Conservation (phyloP, 2,113 vertebrate species). For the Chinchilla lanigera region DNA sequence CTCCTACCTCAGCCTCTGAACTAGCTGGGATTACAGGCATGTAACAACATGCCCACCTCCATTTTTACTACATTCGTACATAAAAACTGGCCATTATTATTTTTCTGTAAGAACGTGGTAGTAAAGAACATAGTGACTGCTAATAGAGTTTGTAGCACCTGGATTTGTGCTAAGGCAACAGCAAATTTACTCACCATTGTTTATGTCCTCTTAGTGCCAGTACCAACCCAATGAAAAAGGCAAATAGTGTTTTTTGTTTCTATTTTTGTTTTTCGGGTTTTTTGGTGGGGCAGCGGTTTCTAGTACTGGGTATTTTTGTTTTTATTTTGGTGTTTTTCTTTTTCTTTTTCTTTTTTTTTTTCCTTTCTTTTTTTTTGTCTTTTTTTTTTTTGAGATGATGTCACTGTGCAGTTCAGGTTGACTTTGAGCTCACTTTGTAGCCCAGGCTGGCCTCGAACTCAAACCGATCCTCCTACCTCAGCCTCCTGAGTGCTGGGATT, state of each 20-base stretch:
- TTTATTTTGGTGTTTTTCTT: no score
- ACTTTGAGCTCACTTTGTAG: background rate
- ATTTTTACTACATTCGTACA: constrained; percentile 28
- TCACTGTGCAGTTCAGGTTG: background rate
- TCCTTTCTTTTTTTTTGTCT: no score
- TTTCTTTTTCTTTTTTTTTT: no score
- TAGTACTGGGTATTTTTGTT: no score
- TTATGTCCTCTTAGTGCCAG: background rate
- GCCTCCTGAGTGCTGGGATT: background rate
- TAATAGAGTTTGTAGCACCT: background rate
- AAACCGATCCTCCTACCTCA: background rate
- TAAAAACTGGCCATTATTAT: background rate
- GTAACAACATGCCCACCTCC: background rate
- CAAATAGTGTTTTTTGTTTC: constrained; percentile 4
- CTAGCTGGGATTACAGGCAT: background rate
- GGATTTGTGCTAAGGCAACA: background rate
- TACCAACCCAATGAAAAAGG: background rate
- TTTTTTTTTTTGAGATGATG: background rate
- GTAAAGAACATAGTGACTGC: background rate
- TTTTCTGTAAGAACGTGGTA: background rate
- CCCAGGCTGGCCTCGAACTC: background rate
- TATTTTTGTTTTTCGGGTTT: background rate
- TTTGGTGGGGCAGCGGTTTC: no score
- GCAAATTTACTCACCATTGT: background rate
- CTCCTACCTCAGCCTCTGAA: background rate